Evolutionary conservation across 2,888 invertebrate species (phyloP), one percentile per base, ranked within the genome.

Genomic region (Octodonta nipae): DNA sequence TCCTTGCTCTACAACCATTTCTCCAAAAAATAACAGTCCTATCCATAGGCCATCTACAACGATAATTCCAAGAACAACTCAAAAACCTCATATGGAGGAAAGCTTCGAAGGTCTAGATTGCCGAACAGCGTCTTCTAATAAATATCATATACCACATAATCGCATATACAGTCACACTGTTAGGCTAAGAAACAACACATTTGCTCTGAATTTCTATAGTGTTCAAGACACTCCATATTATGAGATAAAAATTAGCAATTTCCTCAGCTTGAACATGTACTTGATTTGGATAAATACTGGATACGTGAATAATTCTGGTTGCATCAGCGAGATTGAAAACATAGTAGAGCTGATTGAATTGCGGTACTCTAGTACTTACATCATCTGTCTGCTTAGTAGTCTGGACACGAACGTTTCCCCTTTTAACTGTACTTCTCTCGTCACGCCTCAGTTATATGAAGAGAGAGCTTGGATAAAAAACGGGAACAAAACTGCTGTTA

Each of bases 371-470:
- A 22, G 26, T 16, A 20, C 22, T 6, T 41, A 41, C 15, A 26
- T 38, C 5, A 26, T 41, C 6, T 41, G 41, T 25, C 32, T 41
- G 8, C 15, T 38, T 10, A 28, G 33, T 13, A 26, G 32, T 4
- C 7, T 20, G 4, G 22, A 33, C 13, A 33, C 25, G 24, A 26
- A 14, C 3, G 35, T 41, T 4, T 32, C 36, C n/a, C 41, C 41
- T 7, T 41, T 41, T 16, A 38, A 41, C 26, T 41, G 41, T 20
- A 41, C 41, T 1, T 30, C 36, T 14, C 17, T 41, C 8, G 11
- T 20, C 2, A 36, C 36, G 6, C 36, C 34, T 2, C 30, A 30
- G 6, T 22, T 26, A 22, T 38, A 37, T 36, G 17, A 32, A 1
- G 27, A 38, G 5, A 16, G 7, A 20, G 10, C 41, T 5, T 41